phyloP scores from a whole-genome alignment of 2,113 vertebrate genomes.

The Mastomys coucha region DNA sequence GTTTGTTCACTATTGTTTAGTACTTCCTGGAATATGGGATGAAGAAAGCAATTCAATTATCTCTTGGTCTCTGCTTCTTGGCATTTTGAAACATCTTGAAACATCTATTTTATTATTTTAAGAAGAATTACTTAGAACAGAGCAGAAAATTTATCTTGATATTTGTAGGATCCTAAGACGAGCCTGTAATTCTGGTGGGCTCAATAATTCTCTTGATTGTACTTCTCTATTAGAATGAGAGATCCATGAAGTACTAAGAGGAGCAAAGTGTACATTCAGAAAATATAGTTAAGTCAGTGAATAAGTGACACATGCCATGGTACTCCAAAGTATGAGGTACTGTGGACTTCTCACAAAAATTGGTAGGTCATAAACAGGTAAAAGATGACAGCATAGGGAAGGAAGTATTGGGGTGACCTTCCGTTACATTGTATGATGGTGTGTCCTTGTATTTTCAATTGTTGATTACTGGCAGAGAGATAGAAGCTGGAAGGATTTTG shows the following conservation, averaged over 20 bases:
- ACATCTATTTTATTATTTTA: slow-evolving; percentile 1
- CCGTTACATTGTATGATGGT: no score
- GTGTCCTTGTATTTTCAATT: no score
- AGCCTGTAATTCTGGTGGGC: not conserved
- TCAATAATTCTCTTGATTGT: not conserved
- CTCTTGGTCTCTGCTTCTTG: not conserved
- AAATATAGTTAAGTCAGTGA: not conserved
- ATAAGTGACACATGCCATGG: not conserved
- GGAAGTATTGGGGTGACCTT: no score
- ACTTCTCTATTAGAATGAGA: not conserved
- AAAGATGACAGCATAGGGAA: not conserved
- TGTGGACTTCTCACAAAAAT: not conserved
- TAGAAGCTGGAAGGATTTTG: no score
- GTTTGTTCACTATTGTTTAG: slow-evolving; percentile 7
- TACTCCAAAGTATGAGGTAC: not conserved
- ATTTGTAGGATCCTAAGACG: not conserved
- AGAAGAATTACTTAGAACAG: slow-evolving; percentile 33
- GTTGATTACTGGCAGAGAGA: no score
- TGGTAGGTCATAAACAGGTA: not conserved
- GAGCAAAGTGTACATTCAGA: not conserved
- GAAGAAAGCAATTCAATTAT: not conserved
- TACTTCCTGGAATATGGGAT: not conserved
- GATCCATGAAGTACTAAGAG: not conserved
- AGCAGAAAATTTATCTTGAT: not conserved
- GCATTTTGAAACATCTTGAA: slow-evolving; percentile 5